phyloP scores from a whole-genome alignment of 1,140 invertebrate genomes.

The Arctopsyche grandis region DNA sequence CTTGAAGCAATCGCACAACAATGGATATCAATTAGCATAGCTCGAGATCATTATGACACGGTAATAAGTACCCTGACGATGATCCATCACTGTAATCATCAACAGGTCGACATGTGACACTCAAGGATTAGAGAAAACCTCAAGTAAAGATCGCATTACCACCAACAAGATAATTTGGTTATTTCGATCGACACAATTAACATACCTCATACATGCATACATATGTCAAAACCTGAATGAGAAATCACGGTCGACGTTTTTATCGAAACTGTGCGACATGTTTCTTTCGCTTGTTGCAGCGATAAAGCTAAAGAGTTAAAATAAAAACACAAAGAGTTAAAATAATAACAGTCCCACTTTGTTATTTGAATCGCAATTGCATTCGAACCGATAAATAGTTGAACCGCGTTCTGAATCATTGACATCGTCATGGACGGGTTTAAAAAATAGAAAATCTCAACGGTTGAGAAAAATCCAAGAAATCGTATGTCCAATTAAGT shows the following conservation, averaged over 20 bases:
- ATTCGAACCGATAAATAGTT: no score
- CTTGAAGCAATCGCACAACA: background rate
- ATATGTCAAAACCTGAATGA: no score
- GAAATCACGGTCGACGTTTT: no score
- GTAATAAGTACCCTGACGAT: conserved; percentile 3
- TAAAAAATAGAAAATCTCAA: conserved; percentile 12
- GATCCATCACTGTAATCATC: background rate
- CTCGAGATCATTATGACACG: conserved; percentile 18
- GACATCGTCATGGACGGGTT: background rate
- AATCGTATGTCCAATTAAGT: background rate
- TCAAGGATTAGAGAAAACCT: conserved; percentile 9
- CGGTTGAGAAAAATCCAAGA: background rate
- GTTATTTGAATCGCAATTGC: no score
- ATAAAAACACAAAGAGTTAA: no score
- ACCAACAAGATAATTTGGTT: no score
- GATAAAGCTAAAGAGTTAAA: no score
- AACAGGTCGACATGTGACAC: background rate
- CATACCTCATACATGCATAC: no score
- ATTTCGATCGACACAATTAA: no score
- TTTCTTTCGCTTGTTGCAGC: no score
- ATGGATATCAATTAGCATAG: conserved; percentile 22
- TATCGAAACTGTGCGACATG: no score
- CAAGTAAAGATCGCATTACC: background rate
- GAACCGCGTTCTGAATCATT: background rate
- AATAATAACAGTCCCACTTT: no score